Percentiles rank a stretch among this genome's conserved stretches.
Conservation (phyloP, 2,888 invertebrate genomes). For the Caenorhabditis sulstoni region DNA sequence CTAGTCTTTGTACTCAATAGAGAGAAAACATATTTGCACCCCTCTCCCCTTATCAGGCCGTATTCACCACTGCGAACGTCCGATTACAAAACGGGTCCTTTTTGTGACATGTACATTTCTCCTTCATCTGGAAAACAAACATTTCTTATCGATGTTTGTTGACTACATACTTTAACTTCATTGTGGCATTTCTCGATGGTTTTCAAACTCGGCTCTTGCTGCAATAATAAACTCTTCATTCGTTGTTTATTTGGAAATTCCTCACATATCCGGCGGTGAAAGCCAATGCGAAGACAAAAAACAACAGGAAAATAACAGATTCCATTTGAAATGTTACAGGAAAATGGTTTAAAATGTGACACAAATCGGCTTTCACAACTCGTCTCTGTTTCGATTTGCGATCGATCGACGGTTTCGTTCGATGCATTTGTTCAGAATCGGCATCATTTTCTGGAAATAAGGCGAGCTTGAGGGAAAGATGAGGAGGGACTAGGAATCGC, state of each 20-base stretch:
- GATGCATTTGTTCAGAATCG: constrained; percentile 44
- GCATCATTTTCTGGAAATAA: constrained; percentile 62
- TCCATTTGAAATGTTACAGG: constrained; percentile 8
- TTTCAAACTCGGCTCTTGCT: constrained; percentile 46
- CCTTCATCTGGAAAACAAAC: constrained; percentile 32
- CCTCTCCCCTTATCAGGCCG: no score
- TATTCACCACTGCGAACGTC: constrained; percentile 40
- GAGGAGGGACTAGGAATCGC: no score
- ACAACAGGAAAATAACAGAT: constrained; percentile 7
- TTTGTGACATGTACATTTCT: constrained; percentile 43
- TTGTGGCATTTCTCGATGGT: constrained; percentile 49
- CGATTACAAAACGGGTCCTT: constrained; percentile 46
- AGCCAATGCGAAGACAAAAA: constrained; percentile 15
- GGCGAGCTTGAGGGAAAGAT: no score
- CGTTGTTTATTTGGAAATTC: constrained; percentile 28
- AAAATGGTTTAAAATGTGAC: not conserved
- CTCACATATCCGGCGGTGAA: constrained; percentile 39
- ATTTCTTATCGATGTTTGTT: not conserved
- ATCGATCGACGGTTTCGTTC: constrained; percentile 24
- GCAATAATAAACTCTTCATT: constrained; percentile 26
- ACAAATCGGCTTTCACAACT: constrained; percentile 41
- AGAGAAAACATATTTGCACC: no score
- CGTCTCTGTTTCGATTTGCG: constrained; percentile 10
- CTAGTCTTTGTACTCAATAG: no score
- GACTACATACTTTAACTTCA: constrained; percentile 44